Evolutionary conservation across 2,797 vertebrate genomes (phyloP), one percentile per base, ranked within the genome.

Genomic region (Peromyscus nudipes): DNA sequence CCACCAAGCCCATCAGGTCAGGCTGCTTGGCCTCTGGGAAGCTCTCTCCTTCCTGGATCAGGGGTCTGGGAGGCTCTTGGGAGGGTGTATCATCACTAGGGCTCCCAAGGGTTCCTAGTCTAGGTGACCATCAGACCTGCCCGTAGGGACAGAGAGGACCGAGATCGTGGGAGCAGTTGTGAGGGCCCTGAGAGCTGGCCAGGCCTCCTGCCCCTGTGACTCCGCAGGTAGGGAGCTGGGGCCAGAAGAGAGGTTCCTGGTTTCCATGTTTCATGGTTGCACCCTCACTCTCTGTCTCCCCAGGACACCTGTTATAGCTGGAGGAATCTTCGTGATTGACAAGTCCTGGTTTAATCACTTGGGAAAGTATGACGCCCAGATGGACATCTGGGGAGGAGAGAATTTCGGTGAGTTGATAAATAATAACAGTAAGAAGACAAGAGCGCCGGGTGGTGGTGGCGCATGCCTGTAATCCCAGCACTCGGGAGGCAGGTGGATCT

Each of bases 331-430:
- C 49, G 99, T 99, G 97, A 99, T 99, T 92, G 99, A 99, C 98
- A 99, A 99, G 98, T 99, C 99, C 98, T 99, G 99, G 99, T 99
- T 99, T 98, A 99, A 99, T 98, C 99, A 99, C 97, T 98, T 99
- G 97, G 99, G 99, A 83, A 99, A 99, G 98, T 99, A 99, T 0
- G 99, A 99, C 98, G 99, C 99, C 79, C 99, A 99, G 98, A 99
- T 99, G 99, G 99, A 99, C 98, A 99, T 99, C 98, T 99, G 99
- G 99, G 99, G 99, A 83, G 99, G 99, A 96, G 99, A 99, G 98
- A 99, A 99, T 98, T 99, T 99, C 93, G 99, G 99, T 99, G 98
- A 99, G 99, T 96, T 86, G 40, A 57, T 75, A 90, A 94, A 69
- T 62, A 76, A 37, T 40, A 31, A 29, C 21, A 57, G 27, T 79